phyloP scores from a whole-genome alignment of 2,113 vertebrate genomes.

The Ophthalmolycus amberensis region DNA sequence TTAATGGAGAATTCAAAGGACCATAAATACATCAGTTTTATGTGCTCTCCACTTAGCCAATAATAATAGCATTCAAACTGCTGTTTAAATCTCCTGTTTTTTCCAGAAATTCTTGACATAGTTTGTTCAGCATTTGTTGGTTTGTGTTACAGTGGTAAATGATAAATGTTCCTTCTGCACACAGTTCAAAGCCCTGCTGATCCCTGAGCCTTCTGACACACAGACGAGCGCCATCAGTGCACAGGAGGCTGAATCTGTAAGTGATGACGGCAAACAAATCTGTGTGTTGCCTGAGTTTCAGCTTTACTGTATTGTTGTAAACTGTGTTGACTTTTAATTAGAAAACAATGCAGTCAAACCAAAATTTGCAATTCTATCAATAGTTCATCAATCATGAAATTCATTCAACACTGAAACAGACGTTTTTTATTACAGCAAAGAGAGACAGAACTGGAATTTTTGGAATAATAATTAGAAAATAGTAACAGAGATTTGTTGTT shows the following conservation, averaged over 20 bases:
- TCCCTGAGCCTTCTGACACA: constrained; percentile 91
- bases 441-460: background rate
- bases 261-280: constrained; percentile 62
- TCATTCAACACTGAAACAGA: background rate
- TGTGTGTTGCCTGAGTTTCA: background rate
- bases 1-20: background rate
- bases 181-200: constrained; percentile 88
- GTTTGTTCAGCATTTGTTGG: background rate
- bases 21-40: background rate
- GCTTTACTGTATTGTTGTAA: background rate
- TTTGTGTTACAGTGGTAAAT: background rate
- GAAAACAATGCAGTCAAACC: background rate
- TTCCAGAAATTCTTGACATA: background rate
- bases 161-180: constrained; percentile 1
- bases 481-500: background rate
- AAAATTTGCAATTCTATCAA: background rate
- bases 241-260: constrained; percentile 91
- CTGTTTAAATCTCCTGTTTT: background rate
- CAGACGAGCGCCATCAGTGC: constrained; percentile 83
- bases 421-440: background rate
- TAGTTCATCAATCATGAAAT: background rate
- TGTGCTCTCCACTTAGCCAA: background rate
- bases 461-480: background rate
- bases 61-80: background rate
- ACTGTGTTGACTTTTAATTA: background rate